A percentile compares a stretch with the other conserved stretches of the same genome.
Conservation (phyloP, 2,888 invertebrate genomes). For the Dione juno region DNA sequence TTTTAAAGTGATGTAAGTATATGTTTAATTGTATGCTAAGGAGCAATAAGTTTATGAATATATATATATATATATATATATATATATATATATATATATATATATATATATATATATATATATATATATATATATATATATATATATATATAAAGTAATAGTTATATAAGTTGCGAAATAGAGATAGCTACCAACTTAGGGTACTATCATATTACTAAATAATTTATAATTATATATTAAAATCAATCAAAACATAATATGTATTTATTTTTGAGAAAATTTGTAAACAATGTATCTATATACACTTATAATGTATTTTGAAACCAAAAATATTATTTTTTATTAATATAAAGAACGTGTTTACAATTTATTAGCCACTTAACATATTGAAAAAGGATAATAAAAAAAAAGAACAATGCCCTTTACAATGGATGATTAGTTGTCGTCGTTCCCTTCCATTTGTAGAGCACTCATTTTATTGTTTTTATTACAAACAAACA, state of each 20-base stretch:
- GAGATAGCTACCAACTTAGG: too few species aligned
- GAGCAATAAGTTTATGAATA: too few species aligned
- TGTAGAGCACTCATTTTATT: slow-evolving; percentile 33
- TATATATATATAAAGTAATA: too few species aligned
- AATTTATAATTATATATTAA: neutral
- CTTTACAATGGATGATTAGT: slow-evolving; percentile 37
- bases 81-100: too few species aligned
- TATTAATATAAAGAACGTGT: neutral
- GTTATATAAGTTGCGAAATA: too few species aligned
- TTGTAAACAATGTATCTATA: neutral
- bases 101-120: too few species aligned
- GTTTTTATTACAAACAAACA: slow-evolving; percentile 31
- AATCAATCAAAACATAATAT: neutral
- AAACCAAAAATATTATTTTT: neutral
- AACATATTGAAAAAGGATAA: slow-evolving; percentile 17
- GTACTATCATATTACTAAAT: too few species aligned
- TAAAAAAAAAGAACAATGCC: slow-evolving; percentile 32
- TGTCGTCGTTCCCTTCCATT: slow-evolving; percentile 33
- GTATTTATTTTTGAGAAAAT: neutral
- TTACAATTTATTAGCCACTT: slow-evolving; percentile 44
- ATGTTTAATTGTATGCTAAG: too few species aligned
- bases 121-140: too few species aligned
- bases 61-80: too few species aligned
- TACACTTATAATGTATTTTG: neutral
- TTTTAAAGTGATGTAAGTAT: too few species aligned